These are phyloP conservation scores for Hippoglossus stenolepis DNA, from an alignment of 2,113 vertebrate genomes.

Conservation along the genomic window DNA sequence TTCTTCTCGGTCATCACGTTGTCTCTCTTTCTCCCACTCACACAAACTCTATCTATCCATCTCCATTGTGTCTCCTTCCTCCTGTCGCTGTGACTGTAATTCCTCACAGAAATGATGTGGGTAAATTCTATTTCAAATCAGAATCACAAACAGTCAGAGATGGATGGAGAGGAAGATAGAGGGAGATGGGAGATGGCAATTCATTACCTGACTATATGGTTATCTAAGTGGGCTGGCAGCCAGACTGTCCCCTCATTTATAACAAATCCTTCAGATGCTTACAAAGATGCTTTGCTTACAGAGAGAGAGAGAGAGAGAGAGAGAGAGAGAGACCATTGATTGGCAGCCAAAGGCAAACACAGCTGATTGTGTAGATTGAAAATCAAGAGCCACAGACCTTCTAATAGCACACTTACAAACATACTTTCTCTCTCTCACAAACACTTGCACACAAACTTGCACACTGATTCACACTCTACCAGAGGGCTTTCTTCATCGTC, in stretches of 20 bases:
- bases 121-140: slow-evolving; percentile 64
- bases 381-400: slow-evolving; percentile 46
- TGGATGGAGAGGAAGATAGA: slow-evolving; percentile 49
- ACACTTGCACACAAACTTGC: not conserved
- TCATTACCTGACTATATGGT: slow-evolving; percentile 60
- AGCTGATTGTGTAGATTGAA: slow-evolving; percentile 53
- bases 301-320: not conserved
- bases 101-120: slow-evolving; percentile 54
- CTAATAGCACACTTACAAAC: slow-evolving; percentile 19
- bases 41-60: slow-evolving; percentile 31
- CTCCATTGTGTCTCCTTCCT: slow-evolving; percentile 47
- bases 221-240: slow-evolving; percentile 55
- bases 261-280: slow-evolving; percentile 29
- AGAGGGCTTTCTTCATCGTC: slow-evolving; percentile 28
- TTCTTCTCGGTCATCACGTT: not conserved
- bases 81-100: slow-evolving; percentile 47
- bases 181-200: slow-evolving; percentile 52
- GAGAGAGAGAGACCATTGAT: too few relatives aligned
- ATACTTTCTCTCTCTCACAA: not conserved
- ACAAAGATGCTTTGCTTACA: not conserved
- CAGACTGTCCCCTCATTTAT: slow-evolving; percentile 49
- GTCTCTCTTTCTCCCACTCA: not conserved
- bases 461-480: not conserved
- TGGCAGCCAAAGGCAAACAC: slow-evolving; percentile 31
- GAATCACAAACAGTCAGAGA: slow-evolving; percentile 56